A percentile compares a stretch with the other conserved stretches of the same genome.
Evolutionary conservation across 2,888 invertebrate genomes (phyloP).

Genomic region (Eupithecia exiguata): DNA sequence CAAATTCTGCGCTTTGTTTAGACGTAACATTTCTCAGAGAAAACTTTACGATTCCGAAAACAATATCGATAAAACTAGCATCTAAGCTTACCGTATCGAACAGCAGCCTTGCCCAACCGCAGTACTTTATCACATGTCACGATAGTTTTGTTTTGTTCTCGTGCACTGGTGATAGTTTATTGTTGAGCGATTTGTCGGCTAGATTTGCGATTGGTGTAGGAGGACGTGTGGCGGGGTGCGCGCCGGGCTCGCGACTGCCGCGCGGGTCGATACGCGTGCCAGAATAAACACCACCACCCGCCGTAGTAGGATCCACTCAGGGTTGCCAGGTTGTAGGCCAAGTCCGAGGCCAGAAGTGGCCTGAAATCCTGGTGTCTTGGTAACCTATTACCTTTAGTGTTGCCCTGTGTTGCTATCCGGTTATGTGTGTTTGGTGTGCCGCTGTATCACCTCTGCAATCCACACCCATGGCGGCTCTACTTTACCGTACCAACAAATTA

Average conservation of each 20-base stretch:
- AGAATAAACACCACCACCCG: slow-evolving; percentile 77
- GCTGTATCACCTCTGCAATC: slow-evolving; percentile 54
- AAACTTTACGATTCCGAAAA: slow-evolving; percentile 47
- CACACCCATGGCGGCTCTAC: slow-evolving; percentile 20
- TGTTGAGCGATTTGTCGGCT: slow-evolving; percentile 59
- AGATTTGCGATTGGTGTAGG: slow-evolving; percentile 63
- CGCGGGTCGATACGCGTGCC: slow-evolving; percentile 80
- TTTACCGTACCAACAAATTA: not conserved
- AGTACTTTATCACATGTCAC: slow-evolving; percentile 68
- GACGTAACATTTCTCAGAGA: slow-evolving; percentile 45
- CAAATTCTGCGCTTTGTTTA: slow-evolving; percentile 35
- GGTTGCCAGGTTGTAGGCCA: slow-evolving; percentile 5
- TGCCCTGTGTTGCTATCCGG: slow-evolving; percentile 65
- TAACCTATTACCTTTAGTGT: slow-evolving; percentile 48
- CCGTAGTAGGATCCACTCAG: slow-evolving; percentile 9
- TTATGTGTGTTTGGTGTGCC: slow-evolving; percentile 58
- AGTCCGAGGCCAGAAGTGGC: not conserved
- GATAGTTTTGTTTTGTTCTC: slow-evolving; percentile 50
- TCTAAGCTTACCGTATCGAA: slow-evolving; percentile 65
- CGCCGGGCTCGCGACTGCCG: slow-evolving; percentile 68
- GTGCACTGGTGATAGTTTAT: slow-evolving; percentile 51
- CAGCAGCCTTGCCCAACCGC: slow-evolving; percentile 67
- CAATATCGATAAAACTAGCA: slow-evolving; percentile 35
- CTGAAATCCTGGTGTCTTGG: not conserved
- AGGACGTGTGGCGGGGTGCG: slow-evolving; percentile 58